Evolutionary conservation across 2,888 invertebrate genomes (phyloP), one percentile per base, ranked within the genome.

Genomic region (Heterodera filipjevi): DNA sequence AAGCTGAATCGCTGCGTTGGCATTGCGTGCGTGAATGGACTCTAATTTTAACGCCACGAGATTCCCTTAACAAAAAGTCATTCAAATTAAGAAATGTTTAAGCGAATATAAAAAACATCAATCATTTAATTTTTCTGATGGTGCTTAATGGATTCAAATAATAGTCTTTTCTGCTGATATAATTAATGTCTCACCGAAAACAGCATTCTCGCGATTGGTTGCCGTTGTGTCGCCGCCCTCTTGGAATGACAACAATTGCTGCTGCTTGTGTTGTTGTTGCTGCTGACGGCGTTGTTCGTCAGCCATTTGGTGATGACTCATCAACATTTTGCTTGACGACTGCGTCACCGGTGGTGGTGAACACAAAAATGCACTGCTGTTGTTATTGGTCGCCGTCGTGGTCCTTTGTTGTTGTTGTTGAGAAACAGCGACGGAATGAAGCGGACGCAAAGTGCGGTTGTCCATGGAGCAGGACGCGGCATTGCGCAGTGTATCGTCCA

Each of bases 1-100:
- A 2, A 68, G 68, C 68, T 68, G 68, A 68, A 68, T 68, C 32
- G 68, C 68, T 16, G 68, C 68, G 68, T 32, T 68, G 16, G 68
- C 33, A 22, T 35, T 68, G 33, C 35, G 68, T 19, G 68, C 68
- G 68, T 68, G 32, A 8, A 68, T 35, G 2, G 33, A 68, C 27
- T 68, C 68, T 19, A 68, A 35, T 16, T 68, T 68, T 8, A 35
- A 32, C 33, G 68, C 68, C 14, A 68, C 33, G 33, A 68, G 68
- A 59, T 27, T 59, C 27, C 59, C 59, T 59, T 5, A 59, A 59
- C 59, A 12, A 6, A 27, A 6, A 6, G 12, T 10, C 8, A 59
- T 59, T 59, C 5, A n/a, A 27, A 59, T 27, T 59, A 10, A 0
- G 59, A 27, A 59, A 10, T 14, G 22, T 22, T 22, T 22, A 5